Percentiles rank a stretch among this genome's conserved stretches.
These are phyloP conservation scores for Cecidostiba fungosa DNA, from an alignment of 2,888 invertebrate species.

Conservation along the genomic window DNA sequence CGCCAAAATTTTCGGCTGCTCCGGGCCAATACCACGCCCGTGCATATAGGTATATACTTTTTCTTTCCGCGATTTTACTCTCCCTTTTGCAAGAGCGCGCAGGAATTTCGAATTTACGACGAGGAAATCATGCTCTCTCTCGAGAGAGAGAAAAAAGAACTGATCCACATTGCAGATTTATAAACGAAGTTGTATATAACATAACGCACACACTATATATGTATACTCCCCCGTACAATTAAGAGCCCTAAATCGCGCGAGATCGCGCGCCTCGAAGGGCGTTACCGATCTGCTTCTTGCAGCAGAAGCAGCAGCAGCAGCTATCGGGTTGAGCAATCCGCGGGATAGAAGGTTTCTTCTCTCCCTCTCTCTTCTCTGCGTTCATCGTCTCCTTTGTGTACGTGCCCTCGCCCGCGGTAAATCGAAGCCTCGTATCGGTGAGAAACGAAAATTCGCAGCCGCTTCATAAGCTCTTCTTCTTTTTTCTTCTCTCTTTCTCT, in stretches of 20 bases:
- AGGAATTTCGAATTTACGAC: background rate
- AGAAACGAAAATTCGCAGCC: slow-evolving; percentile 62
- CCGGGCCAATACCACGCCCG: slow-evolving; percentile 73
- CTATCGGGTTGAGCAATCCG: slow-evolving; percentile 67
- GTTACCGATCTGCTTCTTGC: slow-evolving; percentile 68
- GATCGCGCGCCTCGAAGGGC: slow-evolving; percentile 74
- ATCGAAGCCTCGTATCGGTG: slow-evolving; percentile 62
- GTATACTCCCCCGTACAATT: slow-evolving; percentile 75
- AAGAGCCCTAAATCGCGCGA: slow-evolving; percentile 78
- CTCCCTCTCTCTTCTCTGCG: slow-evolving; percentile 17
- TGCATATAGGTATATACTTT: slow-evolving; percentile 19
- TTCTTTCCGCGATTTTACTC: background rate
- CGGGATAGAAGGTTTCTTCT: slow-evolving; percentile 4
- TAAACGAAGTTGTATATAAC: background rate
- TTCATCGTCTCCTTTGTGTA: slow-evolving; percentile 33
- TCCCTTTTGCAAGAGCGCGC: background rate
- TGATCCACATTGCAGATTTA: background rate
- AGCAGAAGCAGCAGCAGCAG: slow-evolving; percentile 47
- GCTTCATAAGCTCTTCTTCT: slow-evolving; percentile 26
- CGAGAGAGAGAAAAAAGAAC: background rate
- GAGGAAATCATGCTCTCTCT: background rate
- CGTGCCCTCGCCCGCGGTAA: slow-evolving; percentile 59
- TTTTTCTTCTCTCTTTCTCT: slow-evolving; percentile 6
- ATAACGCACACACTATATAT: background rate
- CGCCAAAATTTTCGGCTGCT: slow-evolving; percentile 64